Percentiles rank a stretch among this genome's conserved stretches.
These are phyloP conservation scores for Phylloscopus collybita DNA, from an alignment of 2,797 vertebrate genomes.

Conservation along the genomic window DNA sequence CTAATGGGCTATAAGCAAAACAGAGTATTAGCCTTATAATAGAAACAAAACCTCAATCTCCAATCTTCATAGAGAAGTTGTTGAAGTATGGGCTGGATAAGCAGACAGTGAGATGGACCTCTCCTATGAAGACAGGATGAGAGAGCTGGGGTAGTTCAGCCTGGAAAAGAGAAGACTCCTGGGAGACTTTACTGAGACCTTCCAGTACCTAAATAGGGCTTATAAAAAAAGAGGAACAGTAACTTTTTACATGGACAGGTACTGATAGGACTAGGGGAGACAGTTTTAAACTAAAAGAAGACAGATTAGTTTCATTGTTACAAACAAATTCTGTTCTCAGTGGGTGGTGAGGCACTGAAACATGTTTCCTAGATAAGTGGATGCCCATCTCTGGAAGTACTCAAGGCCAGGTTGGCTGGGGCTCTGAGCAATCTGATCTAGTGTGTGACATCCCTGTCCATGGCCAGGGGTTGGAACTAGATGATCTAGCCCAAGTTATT, in stretches of 20 bases:
- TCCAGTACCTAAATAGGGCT: background rate
- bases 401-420: background rate
- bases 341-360: background rate
- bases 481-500: background rate
- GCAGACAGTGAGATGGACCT: rapidly evolving
- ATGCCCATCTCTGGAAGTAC: background rate
- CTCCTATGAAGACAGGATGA: background rate
- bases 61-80: background rate
- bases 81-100: background rate
- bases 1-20: background rate
- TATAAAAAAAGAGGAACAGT: background rate
- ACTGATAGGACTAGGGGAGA: background rate
- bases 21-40: rapidly evolving
- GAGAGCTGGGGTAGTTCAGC: background rate
- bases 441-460: background rate
- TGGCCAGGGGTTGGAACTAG: background rate
- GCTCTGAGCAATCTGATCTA: background rate
- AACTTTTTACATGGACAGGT: background rate
- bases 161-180: background rate
- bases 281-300: background rate
- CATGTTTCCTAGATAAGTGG: background rate
- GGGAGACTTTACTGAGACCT: background rate
- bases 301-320: background rate
- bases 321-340: background rate
- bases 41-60: background rate